phyloP scores from a whole-genome alignment of 2,888 invertebrate species.

The Cordilura impudica region DNA sequence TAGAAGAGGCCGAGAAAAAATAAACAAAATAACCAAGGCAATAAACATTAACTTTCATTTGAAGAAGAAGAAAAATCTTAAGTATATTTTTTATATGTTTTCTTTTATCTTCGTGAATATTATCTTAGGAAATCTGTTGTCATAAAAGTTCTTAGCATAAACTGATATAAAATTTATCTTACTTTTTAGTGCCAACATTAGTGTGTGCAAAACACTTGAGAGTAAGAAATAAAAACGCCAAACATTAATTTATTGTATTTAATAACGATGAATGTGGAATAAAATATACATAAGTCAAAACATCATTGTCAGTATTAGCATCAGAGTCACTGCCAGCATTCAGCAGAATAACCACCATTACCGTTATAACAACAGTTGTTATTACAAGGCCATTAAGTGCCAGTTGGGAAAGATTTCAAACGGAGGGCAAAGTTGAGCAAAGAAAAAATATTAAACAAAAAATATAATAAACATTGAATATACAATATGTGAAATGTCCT shows the following conservation, averaged over 20 bases:
- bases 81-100: not conserved
- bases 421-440: slow-evolving; percentile 10
- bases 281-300: slow-evolving; percentile 39
- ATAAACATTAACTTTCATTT: not conserved
- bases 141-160: too few relatives aligned
- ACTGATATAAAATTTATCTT: too few relatives aligned
- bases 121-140: not conserved
- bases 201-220: too few relatives aligned
- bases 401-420: slow-evolving; percentile 19
- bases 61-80: too few relatives aligned
- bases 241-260: slow-evolving; percentile 19
- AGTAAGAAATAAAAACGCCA: not conserved
- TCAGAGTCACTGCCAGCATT: not conserved
- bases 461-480: slow-evolving; percentile 25
- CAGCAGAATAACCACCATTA: slow-evolving; percentile 1
- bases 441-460: slow-evolving; percentile 17
- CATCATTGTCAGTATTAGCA: slow-evolving; percentile 36
- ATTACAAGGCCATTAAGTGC: slow-evolving; percentile 58
- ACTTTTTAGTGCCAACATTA: too few relatives aligned
- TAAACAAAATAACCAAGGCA: too few relatives aligned
- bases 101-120: too few relatives aligned
- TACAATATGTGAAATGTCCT: slow-evolving; percentile 46
- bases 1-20: too few relatives aligned
- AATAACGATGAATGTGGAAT: not conserved
- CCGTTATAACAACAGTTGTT: slow-evolving; percentile 37